Conservation (phyloP, 2,113 vertebrate species). For the Callorhinus ursinus region DNA sequence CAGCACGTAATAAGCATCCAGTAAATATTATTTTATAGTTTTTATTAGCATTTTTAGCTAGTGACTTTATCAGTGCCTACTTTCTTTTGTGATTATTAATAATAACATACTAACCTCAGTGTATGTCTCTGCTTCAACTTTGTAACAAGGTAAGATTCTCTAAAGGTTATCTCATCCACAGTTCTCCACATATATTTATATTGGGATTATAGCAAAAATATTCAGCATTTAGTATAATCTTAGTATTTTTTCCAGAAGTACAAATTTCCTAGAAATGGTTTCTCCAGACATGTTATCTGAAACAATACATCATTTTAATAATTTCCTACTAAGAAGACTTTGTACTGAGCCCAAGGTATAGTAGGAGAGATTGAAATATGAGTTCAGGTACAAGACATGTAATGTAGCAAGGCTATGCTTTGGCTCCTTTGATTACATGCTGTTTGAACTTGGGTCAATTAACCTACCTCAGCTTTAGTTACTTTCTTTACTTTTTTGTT, state of each 20-base stretch:
- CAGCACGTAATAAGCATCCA: background rate
- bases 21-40: background rate
- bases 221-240: background rate
- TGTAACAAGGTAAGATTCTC: background rate
- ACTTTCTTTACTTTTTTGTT: background rate
- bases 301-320: background rate
- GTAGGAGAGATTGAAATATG: background rate
- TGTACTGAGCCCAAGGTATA: background rate
- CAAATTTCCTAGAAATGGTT: background rate
- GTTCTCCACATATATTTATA: background rate
- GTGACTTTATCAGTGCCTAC: background rate
- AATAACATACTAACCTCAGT: background rate
- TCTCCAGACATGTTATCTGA: background rate
- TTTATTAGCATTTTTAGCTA: background rate
- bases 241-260: background rate
- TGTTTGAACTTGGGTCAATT: background rate
- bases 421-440: background rate
- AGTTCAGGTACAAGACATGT: background rate
- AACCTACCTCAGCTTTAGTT: background rate
- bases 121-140: background rate
- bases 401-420: background rate
- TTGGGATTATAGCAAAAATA: background rate
- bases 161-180: background rate
- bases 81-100: background rate
- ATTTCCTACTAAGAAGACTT: background rate